These are phyloP conservation scores for Ia io DNA, from an alignment of 2,113 vertebrate species.

Conservation along the genomic window DNA sequence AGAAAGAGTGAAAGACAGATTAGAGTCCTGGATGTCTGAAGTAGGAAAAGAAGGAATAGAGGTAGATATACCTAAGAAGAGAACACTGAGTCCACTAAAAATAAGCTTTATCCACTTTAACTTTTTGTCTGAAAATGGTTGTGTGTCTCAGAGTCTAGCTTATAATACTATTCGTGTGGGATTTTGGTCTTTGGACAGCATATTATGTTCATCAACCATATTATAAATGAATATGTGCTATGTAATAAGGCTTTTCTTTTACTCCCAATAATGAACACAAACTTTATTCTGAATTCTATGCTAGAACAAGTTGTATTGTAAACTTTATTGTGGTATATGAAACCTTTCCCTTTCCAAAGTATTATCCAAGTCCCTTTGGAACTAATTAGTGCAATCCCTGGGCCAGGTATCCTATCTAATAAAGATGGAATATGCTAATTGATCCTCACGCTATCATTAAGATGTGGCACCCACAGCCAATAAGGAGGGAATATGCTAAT, in stretches of 20 bases:
- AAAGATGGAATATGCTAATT: too few species aligned
- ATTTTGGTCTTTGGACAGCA: background rate
- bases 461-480: too few species aligned
- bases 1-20: background rate
- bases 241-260: background rate
- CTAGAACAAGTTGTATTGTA: background rate
- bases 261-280: background rate
- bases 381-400: background rate
- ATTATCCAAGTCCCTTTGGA: background rate
- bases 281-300: conserved; percentile 1
- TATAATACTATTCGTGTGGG: background rate
- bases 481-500: too few species aligned
- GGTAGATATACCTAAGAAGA: background rate
- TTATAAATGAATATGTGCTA: background rate
- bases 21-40: background rate
- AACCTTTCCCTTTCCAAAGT: background rate
- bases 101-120: background rate
- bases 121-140: background rate
- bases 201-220: background rate
- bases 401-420: too few species aligned
- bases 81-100: background rate
- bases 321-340: background rate
- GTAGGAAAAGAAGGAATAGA: background rate
- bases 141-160: background rate
- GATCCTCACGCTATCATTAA: too few species aligned